Percentiles rank a stretch among this genome's conserved stretches.
Evolutionary conservation across 2,797 vertebrate genomes (phyloP).

Genomic region (Mormyrus proboscirostris): DNA sequence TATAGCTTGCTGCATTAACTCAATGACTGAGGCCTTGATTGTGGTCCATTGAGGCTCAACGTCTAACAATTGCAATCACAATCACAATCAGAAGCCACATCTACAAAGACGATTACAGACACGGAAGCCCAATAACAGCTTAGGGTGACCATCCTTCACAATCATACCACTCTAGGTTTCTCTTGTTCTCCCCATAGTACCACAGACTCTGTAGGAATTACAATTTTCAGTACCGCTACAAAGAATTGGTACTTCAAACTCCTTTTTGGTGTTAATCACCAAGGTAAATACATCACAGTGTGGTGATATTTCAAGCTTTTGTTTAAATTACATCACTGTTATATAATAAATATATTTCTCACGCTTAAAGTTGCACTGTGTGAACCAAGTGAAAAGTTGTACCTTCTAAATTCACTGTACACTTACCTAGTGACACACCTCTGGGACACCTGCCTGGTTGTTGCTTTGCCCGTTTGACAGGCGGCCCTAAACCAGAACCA

Average conservation of each 20-base stretch:
- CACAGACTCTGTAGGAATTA: background rate
- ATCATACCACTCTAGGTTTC: background rate
- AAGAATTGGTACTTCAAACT: background rate
- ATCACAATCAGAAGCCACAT: background rate
- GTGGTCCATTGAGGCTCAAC: background rate
- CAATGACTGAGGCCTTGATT: background rate
- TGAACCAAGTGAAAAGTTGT: background rate
- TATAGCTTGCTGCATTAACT: background rate
- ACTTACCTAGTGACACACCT: background rate
- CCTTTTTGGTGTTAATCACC: background rate
- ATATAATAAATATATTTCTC: background rate
- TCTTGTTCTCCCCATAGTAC: background rate
- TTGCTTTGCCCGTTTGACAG: background rate
- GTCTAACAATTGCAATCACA: background rate
- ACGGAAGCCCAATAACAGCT: background rate
- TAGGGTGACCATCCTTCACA: background rate
- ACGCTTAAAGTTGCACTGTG: background rate
- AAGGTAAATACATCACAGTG: background rate
- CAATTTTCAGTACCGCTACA: background rate
- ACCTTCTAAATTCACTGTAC: background rate
- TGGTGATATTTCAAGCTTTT: background rate
- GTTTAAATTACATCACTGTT: background rate
- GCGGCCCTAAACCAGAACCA: background rate
- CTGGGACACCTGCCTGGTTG: background rate
- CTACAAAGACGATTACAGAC: background rate